Evolutionary conservation across 1,140 invertebrate species (phyloP).

Genomic region (Uloborus diversus): DNA sequence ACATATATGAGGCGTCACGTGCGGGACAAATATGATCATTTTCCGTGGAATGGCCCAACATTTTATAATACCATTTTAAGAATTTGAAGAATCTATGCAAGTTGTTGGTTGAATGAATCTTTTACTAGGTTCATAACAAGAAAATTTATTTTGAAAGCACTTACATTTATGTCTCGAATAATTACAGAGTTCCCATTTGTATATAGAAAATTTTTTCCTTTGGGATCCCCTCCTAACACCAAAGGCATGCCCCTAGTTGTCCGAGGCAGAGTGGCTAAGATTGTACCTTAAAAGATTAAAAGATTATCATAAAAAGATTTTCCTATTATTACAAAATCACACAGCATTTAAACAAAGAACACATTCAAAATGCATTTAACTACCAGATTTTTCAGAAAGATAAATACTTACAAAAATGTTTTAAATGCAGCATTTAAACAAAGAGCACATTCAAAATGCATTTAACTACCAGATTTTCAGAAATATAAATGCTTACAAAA

Average conservation of each 20-base stretch:
- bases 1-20: too few relatives aligned
- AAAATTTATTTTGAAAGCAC: background rate
- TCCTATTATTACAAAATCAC: background rate
- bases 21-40: too few relatives aligned
- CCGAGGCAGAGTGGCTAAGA: constrained; percentile 90
- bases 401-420: background rate
- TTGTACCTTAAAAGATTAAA: constrained; percentile 74
- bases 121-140: background rate
- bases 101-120: too few relatives aligned
- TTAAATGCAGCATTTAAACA: background rate
- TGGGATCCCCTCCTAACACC: constrained; percentile 93
- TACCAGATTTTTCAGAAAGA: background rate
- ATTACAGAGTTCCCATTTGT: constrained; percentile 98
- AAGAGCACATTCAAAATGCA: background rate
- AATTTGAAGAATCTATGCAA: too few relatives aligned
- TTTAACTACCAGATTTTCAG: background rate
- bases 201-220: constrained; percentile 97
- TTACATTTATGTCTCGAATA: constrained; percentile 94
- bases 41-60: too few relatives aligned
- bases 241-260: constrained; percentile 92
- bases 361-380: background rate
- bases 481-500: background rate
- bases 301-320: background rate
- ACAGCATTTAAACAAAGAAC: background rate
- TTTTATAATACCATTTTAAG: background rate